Evolutionary conservation across 37 sponge, comb jelly and placozoan genomes (phyloP), one percentile per base, ranked within the genome.

Genomic region (Corticium candelabrum): DNA sequence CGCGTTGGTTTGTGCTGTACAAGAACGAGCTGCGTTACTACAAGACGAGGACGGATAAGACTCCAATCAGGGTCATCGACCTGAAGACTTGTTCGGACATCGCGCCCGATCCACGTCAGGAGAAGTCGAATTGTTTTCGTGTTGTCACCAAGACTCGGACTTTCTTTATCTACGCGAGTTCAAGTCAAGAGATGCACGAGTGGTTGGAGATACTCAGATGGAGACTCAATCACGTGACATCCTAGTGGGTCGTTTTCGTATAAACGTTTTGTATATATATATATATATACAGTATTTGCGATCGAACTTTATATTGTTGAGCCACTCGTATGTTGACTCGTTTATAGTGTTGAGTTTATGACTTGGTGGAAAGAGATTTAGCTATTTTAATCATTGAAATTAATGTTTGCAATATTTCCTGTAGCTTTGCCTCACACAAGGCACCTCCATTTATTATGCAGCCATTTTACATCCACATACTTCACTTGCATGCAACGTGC

Each of bases 151-250:
- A 7, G n/a, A 5, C 5, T 32, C 32, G 73, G 35, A 70, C 73
- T n/a, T 70, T 70, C 73, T 70, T 70, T 29, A 70, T 70, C n/a
- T 70, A n/a, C 35, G 73, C 73, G n/a, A 15, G 73, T 70, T 70
- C 73, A 5, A 15, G 5, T 7, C 73, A n/a, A 29, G 73, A 70
- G 73, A 15, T 15, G 73, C 5, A n/a, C 34, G 34, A 70, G 73
- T 70, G 73, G 73, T 7, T 70, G 5, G 73, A 15, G 34, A 7
- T 70, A 29, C 73, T 70, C 5, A 7, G 21, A 29, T 70, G 73
- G 73, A 70, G 21, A 15, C 32, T 70, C 21, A 50, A 21, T 50
- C 62, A 21, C 21, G 11, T 50, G 21, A 50, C 62, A 11, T 27
- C 11, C 15, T 50, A 50, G 62, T 21, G 11, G 62, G 21, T 50